Conservation (phyloP, 2,797 vertebrate genomes). For the Thalassophryne amazonica region DNA sequence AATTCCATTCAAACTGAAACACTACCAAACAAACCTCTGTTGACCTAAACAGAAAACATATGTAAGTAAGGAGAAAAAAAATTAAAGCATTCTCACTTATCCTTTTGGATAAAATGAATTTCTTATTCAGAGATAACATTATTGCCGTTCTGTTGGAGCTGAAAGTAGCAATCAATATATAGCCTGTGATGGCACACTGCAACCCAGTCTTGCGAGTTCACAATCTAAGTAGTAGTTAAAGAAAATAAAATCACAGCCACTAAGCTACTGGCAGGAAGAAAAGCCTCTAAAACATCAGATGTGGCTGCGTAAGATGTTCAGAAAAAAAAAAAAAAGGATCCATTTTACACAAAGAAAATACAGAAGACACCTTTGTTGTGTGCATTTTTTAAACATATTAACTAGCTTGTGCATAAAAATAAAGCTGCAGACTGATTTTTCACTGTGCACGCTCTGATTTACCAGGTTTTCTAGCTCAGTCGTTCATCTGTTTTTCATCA, state of each 20-base stretch:
- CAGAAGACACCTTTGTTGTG: not conserved
- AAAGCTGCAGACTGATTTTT: not conserved
- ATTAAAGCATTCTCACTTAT: slow-evolving; percentile 37
- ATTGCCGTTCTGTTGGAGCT: slow-evolving; percentile 42
- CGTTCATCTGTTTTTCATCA: too few relatives aligned
- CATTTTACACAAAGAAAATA: not conserved
- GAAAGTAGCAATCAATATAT: slow-evolving; percentile 43
- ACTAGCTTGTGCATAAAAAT: not conserved
- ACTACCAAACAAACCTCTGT: slow-evolving; percentile 45
- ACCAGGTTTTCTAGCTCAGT: too few relatives aligned
- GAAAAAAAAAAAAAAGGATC: not conserved
- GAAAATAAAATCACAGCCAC: slow-evolving; percentile 34
- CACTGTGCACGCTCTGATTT: too few relatives aligned
- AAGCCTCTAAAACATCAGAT: slow-evolving; percentile 10
- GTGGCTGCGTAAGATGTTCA: not conserved
- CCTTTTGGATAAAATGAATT: slow-evolving; percentile 35
- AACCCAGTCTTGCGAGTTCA: slow-evolving; percentile 23
- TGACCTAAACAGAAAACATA: slow-evolving; percentile 20
- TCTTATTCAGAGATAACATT: slow-evolving; percentile 41
- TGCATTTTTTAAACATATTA: not conserved
- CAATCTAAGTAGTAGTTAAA: slow-evolving; percentile 34
- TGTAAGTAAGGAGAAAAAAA: not conserved
- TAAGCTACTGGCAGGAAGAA: slow-evolving; percentile 2
- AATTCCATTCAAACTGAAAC: slow-evolving; percentile 46
- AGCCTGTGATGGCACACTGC: slow-evolving; percentile 43